phyloP scores from a whole-genome alignment of 2,888 invertebrate genomes.

The Meteorus cinctellus region DNA sequence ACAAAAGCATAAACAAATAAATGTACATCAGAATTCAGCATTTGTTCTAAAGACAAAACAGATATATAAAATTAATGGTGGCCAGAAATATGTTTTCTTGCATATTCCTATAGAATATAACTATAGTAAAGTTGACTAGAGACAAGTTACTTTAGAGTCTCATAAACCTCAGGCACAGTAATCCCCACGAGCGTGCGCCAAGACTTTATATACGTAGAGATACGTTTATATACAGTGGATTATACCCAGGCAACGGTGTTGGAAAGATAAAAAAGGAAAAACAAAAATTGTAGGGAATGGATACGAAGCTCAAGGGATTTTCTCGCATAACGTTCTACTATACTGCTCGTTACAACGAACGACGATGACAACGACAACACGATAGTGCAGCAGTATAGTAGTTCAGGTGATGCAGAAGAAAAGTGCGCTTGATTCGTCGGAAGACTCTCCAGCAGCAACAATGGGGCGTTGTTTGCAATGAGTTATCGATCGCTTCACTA shows the following conservation, averaged over 20 bases:
- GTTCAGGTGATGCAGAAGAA: slow-evolving; percentile 22
- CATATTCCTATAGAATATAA: neutral
- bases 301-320: neutral
- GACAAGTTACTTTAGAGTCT: slow-evolving; percentile 25
- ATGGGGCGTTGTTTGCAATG: slow-evolving; percentile 62
- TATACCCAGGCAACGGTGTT: neutral
- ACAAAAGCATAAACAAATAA: neutral
- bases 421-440: slow-evolving; percentile 20
- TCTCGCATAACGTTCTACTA: neutral
- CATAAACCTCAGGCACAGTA: slow-evolving; percentile 25
- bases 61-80: neutral
- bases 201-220: neutral
- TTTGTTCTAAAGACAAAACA: neutral
- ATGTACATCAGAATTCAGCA: neutral
- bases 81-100: neutral
- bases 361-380: slow-evolving; percentile 6
- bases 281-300: neutral
- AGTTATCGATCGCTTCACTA: slow-evolving; percentile 64
- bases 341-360: neutral
- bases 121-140: slow-evolving; percentile 13
- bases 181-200: neutral
- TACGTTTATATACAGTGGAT: neutral
- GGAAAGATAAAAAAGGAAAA: neutral
- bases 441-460: slow-evolving; percentile 48
- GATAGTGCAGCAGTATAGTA: neutral